phyloP scores from a whole-genome alignment of 2,888 invertebrate genomes.

The Apamea anceps region DNA sequence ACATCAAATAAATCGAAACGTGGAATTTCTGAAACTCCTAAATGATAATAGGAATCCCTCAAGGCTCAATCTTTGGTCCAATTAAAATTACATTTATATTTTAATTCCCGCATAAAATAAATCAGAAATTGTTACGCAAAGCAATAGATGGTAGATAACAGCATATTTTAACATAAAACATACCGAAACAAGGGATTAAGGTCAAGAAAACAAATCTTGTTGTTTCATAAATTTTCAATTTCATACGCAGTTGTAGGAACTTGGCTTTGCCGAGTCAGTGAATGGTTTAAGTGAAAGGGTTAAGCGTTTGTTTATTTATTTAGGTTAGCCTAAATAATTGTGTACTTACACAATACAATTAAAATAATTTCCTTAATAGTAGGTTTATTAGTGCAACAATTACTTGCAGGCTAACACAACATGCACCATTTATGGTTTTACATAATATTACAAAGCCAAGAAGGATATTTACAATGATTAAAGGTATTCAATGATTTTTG shows the following conservation, averaged over 20 bases:
- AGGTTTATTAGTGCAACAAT: neutral
- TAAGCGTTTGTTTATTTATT: constrained; percentile 10
- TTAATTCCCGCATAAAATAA: constrained; percentile 12
- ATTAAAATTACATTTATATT: constrained; percentile 23
- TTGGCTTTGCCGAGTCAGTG: constrained; percentile 53
- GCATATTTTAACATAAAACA: constrained; percentile 39
- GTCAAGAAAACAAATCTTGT: constrained; percentile 69
- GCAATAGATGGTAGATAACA: constrained; percentile 3
- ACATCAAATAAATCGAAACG: neutral
- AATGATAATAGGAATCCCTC: neutral
- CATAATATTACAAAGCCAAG: neutral
- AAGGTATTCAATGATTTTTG: too few relatives aligned
- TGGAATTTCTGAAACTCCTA: neutral
- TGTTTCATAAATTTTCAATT: constrained; percentile 78
- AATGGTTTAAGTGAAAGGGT: constrained; percentile 39
- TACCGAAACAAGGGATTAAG: constrained; percentile 43
- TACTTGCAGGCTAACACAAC: neutral
- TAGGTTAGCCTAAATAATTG: too few relatives aligned
- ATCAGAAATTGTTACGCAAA: constrained; percentile 15
- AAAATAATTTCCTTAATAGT: neutral
- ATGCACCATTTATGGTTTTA: neutral
- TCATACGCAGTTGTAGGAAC: constrained; percentile 69
- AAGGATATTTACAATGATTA: neutral
- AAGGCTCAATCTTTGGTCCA: neutral
- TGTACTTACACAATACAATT: too few relatives aligned